phyloP scores from a whole-genome alignment of 2,797 vertebrate genomes.

The Sparus aurata region DNA sequence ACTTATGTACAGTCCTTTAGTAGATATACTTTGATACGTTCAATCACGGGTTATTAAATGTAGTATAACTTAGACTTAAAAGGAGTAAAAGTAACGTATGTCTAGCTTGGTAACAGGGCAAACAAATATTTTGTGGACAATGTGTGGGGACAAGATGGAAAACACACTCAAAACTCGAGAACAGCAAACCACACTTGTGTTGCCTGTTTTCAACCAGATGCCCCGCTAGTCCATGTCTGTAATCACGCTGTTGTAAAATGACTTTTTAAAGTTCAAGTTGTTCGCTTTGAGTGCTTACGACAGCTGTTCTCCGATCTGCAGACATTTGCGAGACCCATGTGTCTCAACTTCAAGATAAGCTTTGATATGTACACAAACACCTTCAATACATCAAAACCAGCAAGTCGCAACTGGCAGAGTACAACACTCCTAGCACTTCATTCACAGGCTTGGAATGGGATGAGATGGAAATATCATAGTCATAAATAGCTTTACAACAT shows the following conservation, averaged over 20 bases:
- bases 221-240: slow-evolving; percentile 51
- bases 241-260: slow-evolving; percentile 78
- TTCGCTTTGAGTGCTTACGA: slow-evolving; percentile 57
- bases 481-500: slow-evolving; percentile 63
- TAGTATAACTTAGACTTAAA: too few species aligned
- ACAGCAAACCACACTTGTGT: slow-evolving; percentile 48
- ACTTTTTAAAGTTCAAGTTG: slow-evolving; percentile 72
- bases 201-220: slow-evolving; percentile 72
- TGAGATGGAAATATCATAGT: slow-evolving; percentile 65
- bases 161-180: slow-evolving; percentile 26
- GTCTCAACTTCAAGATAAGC: slow-evolving; percentile 39
- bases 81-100: neutral
- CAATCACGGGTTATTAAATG: too few species aligned
- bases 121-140: neutral
- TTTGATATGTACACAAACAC: slow-evolving; percentile 45
- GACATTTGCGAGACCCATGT: slow-evolving; percentile 32
- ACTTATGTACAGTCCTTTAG: too few species aligned
- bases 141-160: neutral
- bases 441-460: slow-evolving; percentile 48
- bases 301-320: slow-evolving; percentile 72
- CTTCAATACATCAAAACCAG: slow-evolving; percentile 35
- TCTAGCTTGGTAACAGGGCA: neutral
- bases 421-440: slow-evolving; percentile 22
- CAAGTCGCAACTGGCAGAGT: slow-evolving; percentile 41
- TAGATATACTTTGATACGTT: too few species aligned